Base-by-base conservation (phyloP, 2,888 invertebrate genomes). In the Andrena haemorrhoa region DNA sequence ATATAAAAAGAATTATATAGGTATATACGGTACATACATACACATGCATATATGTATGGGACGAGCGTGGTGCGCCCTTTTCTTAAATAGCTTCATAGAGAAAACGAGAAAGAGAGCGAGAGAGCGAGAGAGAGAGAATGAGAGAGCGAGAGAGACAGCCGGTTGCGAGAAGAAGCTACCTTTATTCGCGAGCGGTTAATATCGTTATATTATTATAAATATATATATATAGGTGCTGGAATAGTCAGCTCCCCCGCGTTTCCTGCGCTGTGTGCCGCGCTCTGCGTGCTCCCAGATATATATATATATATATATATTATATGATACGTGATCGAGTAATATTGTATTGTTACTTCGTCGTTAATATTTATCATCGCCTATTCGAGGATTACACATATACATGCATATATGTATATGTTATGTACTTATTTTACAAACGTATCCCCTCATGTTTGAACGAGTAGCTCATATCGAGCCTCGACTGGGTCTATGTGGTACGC, bases 341-440 rank as follows among this genome's bases (percentile, higher is more conserved):
- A 88, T 88, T 80, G 75, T 85, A 86, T 81, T 83, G 83, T 88
- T 85, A 88, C 70, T 87, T 85, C 79, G 74, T 83, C 83, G 86
- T 88, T 88, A 83, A 75, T 83, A 82, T 82, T 83, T 86, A 86
- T 83, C 83, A 88, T 68, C 79, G 82, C 84, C 82, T 85, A 88
- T 82, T 73, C 84, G 81, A 75, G 58, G 58, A 70, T 69, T 69
- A 56, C 64, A 70, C 69, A 68, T 66, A 68, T 80, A 72, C 31
- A 29, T 69, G 33, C 56, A 70, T 60, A 49, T 51, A 68, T 60
- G 60, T 74, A 65, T 73, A 74, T 56, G 58, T 66, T 79, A 78
- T 49, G 79, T 88, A 88, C 79, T 78, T 85, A 79, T 83, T 88
- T 88, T 83, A 79, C 70, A 65, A 81, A 33, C 29, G 73, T 75